Evolutionary conservation across 1,140 invertebrate species (phyloP), one percentile per base, ranked within the genome.

Genomic region (Cyclargus thomasi): DNA sequence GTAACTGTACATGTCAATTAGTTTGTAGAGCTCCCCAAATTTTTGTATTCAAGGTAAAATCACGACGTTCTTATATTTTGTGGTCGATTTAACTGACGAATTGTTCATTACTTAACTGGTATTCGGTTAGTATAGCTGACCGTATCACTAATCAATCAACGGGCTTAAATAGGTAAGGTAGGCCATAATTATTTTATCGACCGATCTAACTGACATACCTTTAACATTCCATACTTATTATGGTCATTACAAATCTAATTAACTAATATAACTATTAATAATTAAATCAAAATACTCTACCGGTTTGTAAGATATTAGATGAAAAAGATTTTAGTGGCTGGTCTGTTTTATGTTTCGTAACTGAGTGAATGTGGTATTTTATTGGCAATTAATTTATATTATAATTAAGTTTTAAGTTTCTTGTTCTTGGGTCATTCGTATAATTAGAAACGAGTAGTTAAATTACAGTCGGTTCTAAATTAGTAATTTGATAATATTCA

Each of bases 281-380:
- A 17, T 55, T 17, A 55, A 55, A 17, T 8, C 53, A 59, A 59
- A 59, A 59, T 21, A 59, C 10, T 77, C 70, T 75, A 70, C 62
- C 53, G 64, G 70, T 76, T 75, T 75, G 11, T 47, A 47, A 14
- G 14, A 14, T 47, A 39, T 8, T 3, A 39, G 39, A 47, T 47
- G 14, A 47, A 47, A 47, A 39, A 39, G 2, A 14, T 39, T 47
- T 47, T 1, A 16, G 39, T 47, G 39, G 39, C 39, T 14, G 39
- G 10, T 47, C 3, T 14, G 14, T 47, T 47, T 47, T 14, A 47
- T 47, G 39, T 47, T 47, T 47, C 39, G 39, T 47, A 47, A 47
- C 39, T 47, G 39, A 1, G 39, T 47, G 11, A 47, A 47, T 47
- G 39, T 47, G 10, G 14, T 47, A 47, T 47, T 47, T 47, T 47